Evolutionary conservation across 2,113 vertebrate species (phyloP).

Genomic region (Gallinago media): DNA sequence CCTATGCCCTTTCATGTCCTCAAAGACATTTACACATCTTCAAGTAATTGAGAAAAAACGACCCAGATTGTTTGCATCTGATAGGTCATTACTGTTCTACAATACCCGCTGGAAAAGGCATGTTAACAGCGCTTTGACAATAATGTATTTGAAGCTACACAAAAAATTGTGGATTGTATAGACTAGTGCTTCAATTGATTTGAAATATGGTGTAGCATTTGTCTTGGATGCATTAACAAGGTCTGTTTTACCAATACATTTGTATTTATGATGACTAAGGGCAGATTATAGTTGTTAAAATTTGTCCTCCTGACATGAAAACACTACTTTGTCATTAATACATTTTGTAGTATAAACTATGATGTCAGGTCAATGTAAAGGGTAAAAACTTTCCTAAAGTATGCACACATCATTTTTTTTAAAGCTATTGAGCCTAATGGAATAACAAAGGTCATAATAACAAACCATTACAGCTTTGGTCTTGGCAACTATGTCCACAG

Average conservation of each 20-base stretch:
- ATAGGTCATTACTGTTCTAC: slow-evolving; percentile 63
- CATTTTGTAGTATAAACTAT: slow-evolving; percentile 83
- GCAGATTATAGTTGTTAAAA: slow-evolving; percentile 88
- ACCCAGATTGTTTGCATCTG: slow-evolving; percentile 34
- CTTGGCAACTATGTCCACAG: slow-evolving; percentile 83
- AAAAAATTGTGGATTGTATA: slow-evolving; percentile 42
- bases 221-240: slow-evolving; percentile 85
- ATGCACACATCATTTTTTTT: slow-evolving; percentile 80
- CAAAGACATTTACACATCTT: slow-evolving; percentile 30
- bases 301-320: slow-evolving; percentile 83
- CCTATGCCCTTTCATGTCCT: slow-evolving; percentile 4
- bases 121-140: slow-evolving; percentile 62
- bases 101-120: slow-evolving; percentile 36
- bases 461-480: slow-evolving; percentile 93
- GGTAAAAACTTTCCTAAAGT: slow-evolving; percentile 86
- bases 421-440: slow-evolving; percentile 91
- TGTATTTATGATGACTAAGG: slow-evolving; percentile 85
- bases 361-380: slow-evolving; percentile 87
- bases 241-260: slow-evolving; percentile 87
- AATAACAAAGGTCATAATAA: slow-evolving; percentile 97
- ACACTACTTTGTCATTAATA: slow-evolving; percentile 85
- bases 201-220: slow-evolving; percentile 81
- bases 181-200: slow-evolving; percentile 70
- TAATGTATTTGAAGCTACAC: slow-evolving; percentile 50
- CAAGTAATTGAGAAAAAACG: background rate